phyloP scores from a whole-genome alignment of 53 echinoderm and acorn worm species.

The Echinarachnius parma region DNA sequence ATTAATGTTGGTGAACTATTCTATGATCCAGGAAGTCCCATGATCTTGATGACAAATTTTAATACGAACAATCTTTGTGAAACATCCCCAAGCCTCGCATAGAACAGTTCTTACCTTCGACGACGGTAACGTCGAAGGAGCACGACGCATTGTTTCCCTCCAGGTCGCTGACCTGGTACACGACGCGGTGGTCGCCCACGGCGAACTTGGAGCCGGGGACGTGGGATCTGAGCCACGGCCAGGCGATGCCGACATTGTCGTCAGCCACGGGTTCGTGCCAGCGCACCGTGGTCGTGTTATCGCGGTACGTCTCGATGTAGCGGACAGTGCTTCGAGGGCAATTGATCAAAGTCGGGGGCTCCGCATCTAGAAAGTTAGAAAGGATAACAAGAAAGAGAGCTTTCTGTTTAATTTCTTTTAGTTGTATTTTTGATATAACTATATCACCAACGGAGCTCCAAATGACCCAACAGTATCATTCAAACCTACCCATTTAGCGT shows the following conservation, averaged over 20 bases:
- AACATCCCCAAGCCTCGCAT: no score
- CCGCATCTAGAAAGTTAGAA: constrained; percentile 41
- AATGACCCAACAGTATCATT: no score
- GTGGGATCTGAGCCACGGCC: constrained; percentile 51
- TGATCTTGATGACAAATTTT: no score
- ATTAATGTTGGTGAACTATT: no score
- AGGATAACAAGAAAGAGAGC: no score
- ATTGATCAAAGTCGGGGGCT: constrained; percentile 46
- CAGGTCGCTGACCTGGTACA: constrained; percentile 45
- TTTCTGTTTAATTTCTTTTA: no score
- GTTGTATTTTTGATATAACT: no score
- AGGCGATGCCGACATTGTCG: constrained; percentile 54
- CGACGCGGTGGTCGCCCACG: constrained; percentile 52
- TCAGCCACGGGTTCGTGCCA: constrained; percentile 49
- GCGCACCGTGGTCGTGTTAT: constrained; percentile 45
- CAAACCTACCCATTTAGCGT: no score
- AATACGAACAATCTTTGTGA: no score
- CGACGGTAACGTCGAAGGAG: constrained; percentile 52
- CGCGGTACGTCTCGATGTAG: constrained; percentile 34
- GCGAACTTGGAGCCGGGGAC: constrained; percentile 53
- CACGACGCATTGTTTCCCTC: constrained; percentile 58
- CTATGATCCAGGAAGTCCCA: no score
- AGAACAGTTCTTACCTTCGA: constrained; percentile 40
- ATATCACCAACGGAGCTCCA: no score
- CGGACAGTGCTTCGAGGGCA: constrained; percentile 40